phyloP scores from a whole-genome alignment of 2,797 vertebrate species.

The Ambastaia sidthimunki region DNA sequence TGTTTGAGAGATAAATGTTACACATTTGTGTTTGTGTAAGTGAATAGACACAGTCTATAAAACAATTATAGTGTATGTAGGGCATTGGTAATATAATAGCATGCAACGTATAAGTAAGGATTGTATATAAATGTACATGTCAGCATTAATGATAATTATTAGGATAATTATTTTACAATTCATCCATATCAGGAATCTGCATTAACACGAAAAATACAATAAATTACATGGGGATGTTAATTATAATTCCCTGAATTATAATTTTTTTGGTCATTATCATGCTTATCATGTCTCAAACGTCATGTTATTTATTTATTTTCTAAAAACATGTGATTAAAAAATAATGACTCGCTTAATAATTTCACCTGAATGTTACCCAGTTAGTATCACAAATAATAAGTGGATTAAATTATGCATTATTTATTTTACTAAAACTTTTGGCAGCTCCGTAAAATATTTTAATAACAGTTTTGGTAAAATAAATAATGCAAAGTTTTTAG shows the following conservation, averaged over 20 bases:
- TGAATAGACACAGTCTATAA: too few relatives aligned
- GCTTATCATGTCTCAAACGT: not conserved
- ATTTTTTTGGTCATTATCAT: not conserved
- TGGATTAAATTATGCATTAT: not conserved
- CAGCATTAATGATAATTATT: not conserved
- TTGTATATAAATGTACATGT: not conserved
- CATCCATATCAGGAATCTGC: not conserved
- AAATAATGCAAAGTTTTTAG: not conserved
- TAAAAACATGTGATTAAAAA: not conserved
- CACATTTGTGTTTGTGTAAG: too few relatives aligned
- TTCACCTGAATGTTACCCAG: not conserved
- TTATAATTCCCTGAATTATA: not conserved
- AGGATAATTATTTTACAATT: not conserved
- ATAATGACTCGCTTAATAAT: not conserved
- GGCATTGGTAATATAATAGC: not conserved
- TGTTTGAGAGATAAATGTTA: not conserved
- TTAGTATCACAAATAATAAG: not conserved
- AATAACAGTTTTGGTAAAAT: too few relatives aligned
- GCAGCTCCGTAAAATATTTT: not conserved
- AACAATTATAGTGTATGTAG: too few relatives aligned
- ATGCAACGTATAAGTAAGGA: not conserved
- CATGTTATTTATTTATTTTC: not conserved
- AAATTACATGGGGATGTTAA: not conserved
- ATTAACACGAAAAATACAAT: not conserved
- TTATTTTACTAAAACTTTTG: not conserved